Evolutionary conservation across 2,797 vertebrate species (phyloP).

Genomic region (Anabas testudineus): DNA sequence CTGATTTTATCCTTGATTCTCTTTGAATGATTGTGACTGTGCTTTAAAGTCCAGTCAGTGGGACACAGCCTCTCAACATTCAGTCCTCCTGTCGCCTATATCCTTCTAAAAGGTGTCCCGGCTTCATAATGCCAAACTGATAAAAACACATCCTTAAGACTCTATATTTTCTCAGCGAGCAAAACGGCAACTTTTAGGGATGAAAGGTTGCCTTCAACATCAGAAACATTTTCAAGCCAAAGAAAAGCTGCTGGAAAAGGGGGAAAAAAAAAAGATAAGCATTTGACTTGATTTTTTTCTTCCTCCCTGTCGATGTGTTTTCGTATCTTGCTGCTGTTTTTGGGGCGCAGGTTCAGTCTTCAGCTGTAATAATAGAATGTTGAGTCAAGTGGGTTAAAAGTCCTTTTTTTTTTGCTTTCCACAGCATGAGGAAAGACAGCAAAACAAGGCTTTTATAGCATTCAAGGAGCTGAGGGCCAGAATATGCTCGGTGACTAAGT

Average conservation of each 20-base stretch:
- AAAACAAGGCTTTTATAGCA: constrained; percentile 20
- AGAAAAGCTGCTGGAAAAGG: constrained; percentile 28
- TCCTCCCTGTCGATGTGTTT: constrained; percentile 23
- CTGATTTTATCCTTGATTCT: not conserved
- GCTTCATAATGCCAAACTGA: constrained; percentile 66
- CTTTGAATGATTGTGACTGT: not conserved
- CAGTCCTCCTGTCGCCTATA: not conserved
- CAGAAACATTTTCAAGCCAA: constrained; percentile 37
- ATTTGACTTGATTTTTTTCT: constrained; percentile 30
- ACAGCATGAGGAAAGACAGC: constrained; percentile 24
- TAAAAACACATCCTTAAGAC: constrained; percentile 47
- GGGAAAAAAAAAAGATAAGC: constrained; percentile 37
- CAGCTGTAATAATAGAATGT: constrained; percentile 45
- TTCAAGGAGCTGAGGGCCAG: constrained; percentile 13
- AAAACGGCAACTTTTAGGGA: constrained; percentile 48
- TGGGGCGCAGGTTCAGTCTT: constrained; percentile 26
- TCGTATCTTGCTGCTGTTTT: constrained; percentile 35
- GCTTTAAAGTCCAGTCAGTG: not conserved
- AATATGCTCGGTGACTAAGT: constrained; percentile 38
- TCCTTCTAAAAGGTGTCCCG: constrained; percentile 20
- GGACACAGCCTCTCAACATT: not conserved
- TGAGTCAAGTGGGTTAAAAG: constrained; percentile 52
- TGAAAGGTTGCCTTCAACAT: constrained; percentile 59
- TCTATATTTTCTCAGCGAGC: constrained; percentile 39
- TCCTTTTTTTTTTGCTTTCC: constrained; percentile 33